These are phyloP conservation scores for Pammene aurita DNA, from an alignment of 2,888 invertebrate species.

Conservation along the genomic window DNA sequence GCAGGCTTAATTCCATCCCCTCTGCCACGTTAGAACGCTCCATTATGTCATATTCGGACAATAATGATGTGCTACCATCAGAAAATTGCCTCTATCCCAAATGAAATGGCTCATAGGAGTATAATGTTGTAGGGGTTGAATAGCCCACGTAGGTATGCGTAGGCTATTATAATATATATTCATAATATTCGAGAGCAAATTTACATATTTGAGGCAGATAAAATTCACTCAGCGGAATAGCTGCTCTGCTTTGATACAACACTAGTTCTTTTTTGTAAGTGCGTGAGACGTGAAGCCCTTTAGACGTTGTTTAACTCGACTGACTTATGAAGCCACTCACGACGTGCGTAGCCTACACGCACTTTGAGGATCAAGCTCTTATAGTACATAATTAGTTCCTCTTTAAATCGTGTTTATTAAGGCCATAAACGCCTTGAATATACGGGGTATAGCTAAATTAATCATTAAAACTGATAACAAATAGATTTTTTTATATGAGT, in stretches of 20 bases:
- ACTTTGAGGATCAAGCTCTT: not conserved
- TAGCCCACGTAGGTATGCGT: constrained; percentile 47
- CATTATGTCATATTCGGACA: constrained; percentile 62
- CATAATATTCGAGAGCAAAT: constrained; percentile 31
- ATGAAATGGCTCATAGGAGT: constrained; percentile 54
- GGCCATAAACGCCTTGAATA: too few relatives aligned
- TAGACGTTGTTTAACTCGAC: constrained; percentile 8
- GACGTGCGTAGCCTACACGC: not conserved
- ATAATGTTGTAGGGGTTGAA: constrained; percentile 46
- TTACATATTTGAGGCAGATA: constrained; percentile 35
- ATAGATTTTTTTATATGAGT: too few relatives aligned
- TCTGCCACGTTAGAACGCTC: constrained; percentile 59
- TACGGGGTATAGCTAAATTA: too few relatives aligned
- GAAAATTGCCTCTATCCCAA: constrained; percentile 62
- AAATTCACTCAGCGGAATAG: constrained; percentile 28
- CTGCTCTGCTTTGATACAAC: constrained; percentile 28
- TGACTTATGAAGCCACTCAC: constrained; percentile 25
- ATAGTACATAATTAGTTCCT: constrained; percentile 15
- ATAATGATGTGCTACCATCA: constrained; percentile 61
- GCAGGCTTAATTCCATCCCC: constrained; percentile 55
- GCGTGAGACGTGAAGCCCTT: constrained; percentile 20
- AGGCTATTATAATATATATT: constrained; percentile 16
- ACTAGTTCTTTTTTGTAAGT: constrained; percentile 27
- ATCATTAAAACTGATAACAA: too few relatives aligned
- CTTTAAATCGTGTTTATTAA: not conserved